phyloP scores from a whole-genome alignment of 2,113 vertebrate genomes.

The Scomber colias region DNA sequence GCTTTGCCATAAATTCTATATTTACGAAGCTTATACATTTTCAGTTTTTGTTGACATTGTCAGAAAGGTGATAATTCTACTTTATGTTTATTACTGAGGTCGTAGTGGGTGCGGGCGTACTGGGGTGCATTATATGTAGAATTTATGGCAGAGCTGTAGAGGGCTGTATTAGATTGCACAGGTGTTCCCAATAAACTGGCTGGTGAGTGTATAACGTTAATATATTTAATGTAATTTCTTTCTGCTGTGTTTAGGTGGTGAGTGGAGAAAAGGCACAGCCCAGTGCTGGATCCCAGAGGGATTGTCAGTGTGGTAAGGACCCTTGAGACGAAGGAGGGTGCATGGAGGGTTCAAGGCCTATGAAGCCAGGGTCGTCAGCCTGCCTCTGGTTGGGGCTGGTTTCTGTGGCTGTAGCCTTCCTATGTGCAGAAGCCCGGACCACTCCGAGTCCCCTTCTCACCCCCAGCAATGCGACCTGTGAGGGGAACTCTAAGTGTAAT shows the following conservation, averaged over 20 bases:
- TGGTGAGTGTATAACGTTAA: background rate
- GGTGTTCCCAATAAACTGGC: too few species aligned
- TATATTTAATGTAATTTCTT: constrained; percentile 28
- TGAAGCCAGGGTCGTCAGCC: constrained; percentile 89
- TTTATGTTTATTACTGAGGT: too few species aligned
- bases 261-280: constrained; percentile 69
- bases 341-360: constrained; percentile 96
- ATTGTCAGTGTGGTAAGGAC: constrained; percentile 80
- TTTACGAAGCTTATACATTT: too few species aligned
- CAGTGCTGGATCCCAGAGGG: constrained; percentile 85
- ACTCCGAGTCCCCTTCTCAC: constrained; percentile 85
- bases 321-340: constrained; percentile 86
- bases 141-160: too few species aligned
- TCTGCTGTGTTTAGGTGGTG: constrained; percentile 76
- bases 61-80: too few species aligned
- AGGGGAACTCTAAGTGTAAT: constrained; percentile 90
- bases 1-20: too few species aligned
- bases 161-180: too few species aligned
- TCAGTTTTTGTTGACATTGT: too few species aligned
- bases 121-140: too few species aligned
- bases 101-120: too few species aligned
- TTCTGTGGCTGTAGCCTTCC: constrained; percentile 89
- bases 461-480: constrained; percentile 90
- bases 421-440: constrained; percentile 89
- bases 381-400: constrained; percentile 96